Conservation (phyloP, 1,140 invertebrate species). For the Helicorthomorpha holstii region DNA sequence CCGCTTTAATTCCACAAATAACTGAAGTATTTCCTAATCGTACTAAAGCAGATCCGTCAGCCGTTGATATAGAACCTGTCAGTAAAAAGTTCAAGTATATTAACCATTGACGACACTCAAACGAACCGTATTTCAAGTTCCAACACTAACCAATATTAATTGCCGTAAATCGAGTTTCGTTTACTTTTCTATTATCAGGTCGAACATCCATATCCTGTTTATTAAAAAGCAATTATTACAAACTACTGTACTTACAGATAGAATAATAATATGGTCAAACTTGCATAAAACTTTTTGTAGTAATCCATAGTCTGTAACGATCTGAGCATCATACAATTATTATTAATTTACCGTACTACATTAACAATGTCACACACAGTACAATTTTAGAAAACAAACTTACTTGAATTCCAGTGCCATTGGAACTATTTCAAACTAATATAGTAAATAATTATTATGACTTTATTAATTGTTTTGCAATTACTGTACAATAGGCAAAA, state of each 20-base stretch:
- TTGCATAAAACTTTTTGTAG: background rate
- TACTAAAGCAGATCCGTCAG: conserved; percentile 50
- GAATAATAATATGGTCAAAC: background rate
- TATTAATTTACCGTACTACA: background rate
- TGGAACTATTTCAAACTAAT: too few relatives aligned
- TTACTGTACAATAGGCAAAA: too few relatives aligned
- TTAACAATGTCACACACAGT: background rate
- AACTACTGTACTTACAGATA: background rate
- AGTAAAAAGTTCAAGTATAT: background rate
- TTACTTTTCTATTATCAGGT: background rate
- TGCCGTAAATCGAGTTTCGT: background rate
- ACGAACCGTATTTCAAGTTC: background rate
- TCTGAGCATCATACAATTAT: background rate
- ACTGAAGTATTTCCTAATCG: conserved; percentile 53
- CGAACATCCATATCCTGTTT: background rate
- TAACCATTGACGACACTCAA: background rate
- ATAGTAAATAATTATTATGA: too few relatives aligned
- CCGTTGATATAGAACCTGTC: conserved; percentile 40
- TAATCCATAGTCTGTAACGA: background rate
- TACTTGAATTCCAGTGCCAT: conserved; percentile 2
- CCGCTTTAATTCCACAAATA: conserved; percentile 58
- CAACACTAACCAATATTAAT: background rate
- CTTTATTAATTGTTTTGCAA: too few relatives aligned
- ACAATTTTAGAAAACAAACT: conserved; percentile 1
- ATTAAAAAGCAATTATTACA: background rate